phyloP scores from a whole-genome alignment of 1,140 invertebrate genomes.

The Drosophila subobscura region DNA sequence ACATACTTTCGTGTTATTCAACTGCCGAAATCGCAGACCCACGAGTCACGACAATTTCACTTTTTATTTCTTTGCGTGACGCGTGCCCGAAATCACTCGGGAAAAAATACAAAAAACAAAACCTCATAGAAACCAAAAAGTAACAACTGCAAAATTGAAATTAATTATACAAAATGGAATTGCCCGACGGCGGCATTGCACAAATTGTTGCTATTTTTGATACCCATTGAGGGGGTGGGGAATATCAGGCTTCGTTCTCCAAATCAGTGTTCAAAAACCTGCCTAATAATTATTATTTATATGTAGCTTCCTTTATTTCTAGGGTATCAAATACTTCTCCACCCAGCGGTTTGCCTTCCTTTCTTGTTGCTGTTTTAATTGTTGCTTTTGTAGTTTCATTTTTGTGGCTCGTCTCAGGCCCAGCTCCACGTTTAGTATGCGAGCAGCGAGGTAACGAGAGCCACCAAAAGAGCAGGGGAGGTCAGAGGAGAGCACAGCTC shows the following conservation, averaged over 20 bases:
- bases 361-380: conserved; percentile 19
- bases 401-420: conserved; percentile 48
- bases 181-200: conserved; percentile 33
- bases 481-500: background rate
- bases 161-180: conserved; percentile 61
- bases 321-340: too few species aligned
- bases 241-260: too few species aligned
- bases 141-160: conserved; percentile 57
- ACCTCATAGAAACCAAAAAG: conserved; percentile 9
- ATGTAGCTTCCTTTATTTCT: too few species aligned
- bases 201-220: conserved; percentile 29
- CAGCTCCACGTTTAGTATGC: conserved; percentile 68
- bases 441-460: conserved; percentile 32
- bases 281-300: too few species aligned
- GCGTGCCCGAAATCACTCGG: conserved; percentile 26
- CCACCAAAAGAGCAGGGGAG: background rate
- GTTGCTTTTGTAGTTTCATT: conserved; percentile 14
- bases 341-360: too few species aligned
- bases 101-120: conserved; percentile 20
- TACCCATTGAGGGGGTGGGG: too few species aligned
- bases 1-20: conserved; percentile 76
- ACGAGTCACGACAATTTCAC: conserved; percentile 63
- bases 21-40: conserved; percentile 46
- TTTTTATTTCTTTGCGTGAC: conserved; percentile 68
- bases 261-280: too few species aligned